Percentiles rank a stretch among this genome's conserved stretches.
Evolutionary conservation across 2,797 vertebrate species (phyloP).

Genomic region (Lepilemur ruficaudatus): DNA sequence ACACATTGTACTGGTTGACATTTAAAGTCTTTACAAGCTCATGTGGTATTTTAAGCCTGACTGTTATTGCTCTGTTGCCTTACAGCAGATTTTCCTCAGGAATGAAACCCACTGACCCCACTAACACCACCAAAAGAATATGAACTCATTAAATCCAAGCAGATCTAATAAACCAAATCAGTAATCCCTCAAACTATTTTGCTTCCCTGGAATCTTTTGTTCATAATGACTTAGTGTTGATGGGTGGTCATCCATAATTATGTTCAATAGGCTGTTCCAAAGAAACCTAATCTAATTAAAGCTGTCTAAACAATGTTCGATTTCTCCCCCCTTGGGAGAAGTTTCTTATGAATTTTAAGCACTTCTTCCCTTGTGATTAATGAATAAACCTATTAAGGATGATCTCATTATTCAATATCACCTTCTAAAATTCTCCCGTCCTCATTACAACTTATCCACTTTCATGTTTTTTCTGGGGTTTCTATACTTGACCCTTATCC

Average conservation of each 20-base stretch:
- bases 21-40: constrained; percentile 44
- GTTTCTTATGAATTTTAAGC: not conserved
- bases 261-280: not conserved
- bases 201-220: not conserved
- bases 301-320: not conserved
- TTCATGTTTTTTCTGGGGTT: not conserved
- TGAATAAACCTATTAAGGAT: constrained; percentile 10
- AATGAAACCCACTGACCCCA: constrained; percentile 52
- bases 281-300: constrained; percentile 33
- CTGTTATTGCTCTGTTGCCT: not conserved
- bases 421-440: not conserved
- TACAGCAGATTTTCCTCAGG: constrained; percentile 39
- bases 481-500: not conserved
- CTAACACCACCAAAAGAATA: not conserved
- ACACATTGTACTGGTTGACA: constrained; percentile 25
- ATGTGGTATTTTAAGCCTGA: not conserved
- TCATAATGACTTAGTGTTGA: constrained; percentile 43
- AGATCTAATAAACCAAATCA: constrained; percentile 25
- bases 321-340: not conserved
- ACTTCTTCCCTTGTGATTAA: not conserved
- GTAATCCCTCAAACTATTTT: constrained; percentile 50
- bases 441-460: not conserved
- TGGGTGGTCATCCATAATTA: not conserved
- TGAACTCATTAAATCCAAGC: constrained; percentile 17
- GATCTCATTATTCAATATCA: not conserved